Conservation (phyloP, 2,113 vertebrate genomes). For the Cinclus cinclus region DNA sequence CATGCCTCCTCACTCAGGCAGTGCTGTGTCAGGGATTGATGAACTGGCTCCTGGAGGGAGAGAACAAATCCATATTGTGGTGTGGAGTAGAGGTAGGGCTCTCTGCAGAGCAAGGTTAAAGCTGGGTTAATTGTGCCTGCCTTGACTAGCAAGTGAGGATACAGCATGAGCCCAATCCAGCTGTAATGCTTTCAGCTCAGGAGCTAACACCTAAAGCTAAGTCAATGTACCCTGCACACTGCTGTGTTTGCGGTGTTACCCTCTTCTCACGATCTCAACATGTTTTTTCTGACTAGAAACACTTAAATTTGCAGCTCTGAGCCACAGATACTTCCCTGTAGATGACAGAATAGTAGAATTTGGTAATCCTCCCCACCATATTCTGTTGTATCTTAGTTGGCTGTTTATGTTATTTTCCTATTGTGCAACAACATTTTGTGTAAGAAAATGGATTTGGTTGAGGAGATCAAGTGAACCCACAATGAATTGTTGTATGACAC, state of each 20-base stretch:
- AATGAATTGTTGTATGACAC: not conserved
- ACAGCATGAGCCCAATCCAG: not conserved
- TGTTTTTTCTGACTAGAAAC: not conserved
- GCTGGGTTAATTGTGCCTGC: not conserved
- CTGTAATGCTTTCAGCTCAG: not conserved
- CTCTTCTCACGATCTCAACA: not conserved
- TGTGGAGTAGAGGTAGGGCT: not conserved
- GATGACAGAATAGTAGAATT: not conserved
- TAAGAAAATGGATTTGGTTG: not conserved
- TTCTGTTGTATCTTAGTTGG: not conserved
- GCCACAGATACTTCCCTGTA: not conserved
- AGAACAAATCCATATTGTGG: not conserved
- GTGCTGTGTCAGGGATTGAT: not conserved
- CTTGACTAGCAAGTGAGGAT: not conserved
- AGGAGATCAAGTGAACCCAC: not conserved
- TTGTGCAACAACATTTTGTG: not conserved
- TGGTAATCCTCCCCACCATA: accelerated
- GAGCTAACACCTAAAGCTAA: not conserved
- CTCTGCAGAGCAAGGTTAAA: not conserved
- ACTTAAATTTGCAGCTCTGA: not conserved
- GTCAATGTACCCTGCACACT: not conserved
- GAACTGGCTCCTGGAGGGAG: not conserved
- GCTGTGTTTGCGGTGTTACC: not conserved
- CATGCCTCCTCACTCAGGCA: not conserved
- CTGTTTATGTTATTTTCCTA: not conserved